Percentiles rank a stretch among this genome's conserved stretches.
Evolutionary conservation across 2,888 invertebrate species (phyloP).

Genomic region (Palloptera scutellata): DNA sequence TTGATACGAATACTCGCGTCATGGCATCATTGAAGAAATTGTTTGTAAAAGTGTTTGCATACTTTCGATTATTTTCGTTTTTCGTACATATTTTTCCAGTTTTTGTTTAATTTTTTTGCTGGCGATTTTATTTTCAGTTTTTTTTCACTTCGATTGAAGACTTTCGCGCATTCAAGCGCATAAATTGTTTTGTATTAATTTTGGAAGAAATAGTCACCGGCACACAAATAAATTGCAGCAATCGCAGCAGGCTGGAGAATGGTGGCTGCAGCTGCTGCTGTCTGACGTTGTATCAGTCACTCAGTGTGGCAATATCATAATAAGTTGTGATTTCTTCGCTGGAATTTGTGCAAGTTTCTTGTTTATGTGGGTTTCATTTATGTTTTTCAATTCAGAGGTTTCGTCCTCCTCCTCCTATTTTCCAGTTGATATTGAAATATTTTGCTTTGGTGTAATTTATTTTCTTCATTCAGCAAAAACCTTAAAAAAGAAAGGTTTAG

Average conservation of each 20-base stretch:
- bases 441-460: slow-evolving; percentile 9
- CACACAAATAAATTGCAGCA: not conserved
- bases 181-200: slow-evolving; percentile 27
- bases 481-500: no score
- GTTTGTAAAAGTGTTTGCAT: slow-evolving; percentile 36
- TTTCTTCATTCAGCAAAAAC: not conserved
- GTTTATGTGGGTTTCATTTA: not conserved
- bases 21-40: not conserved
- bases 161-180: slow-evolving; percentile 34
- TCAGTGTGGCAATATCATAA: slow-evolving; percentile 14
- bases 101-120: slow-evolving; percentile 20
- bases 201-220: not conserved
- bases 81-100: slow-evolving; percentile 18
- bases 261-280: slow-evolving; percentile 10
- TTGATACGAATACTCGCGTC: not conserved
- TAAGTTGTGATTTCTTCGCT: slow-evolving; percentile 45
- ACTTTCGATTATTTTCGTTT: slow-evolving; percentile 42
- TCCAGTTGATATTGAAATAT: slow-evolving; percentile 15
- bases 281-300: slow-evolving; percentile 5
- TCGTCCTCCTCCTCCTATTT: not conserved
- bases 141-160: slow-evolving; percentile 19
- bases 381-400: no score
- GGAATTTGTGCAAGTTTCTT: slow-evolving; percentile 37
- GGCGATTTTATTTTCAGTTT: slow-evolving; percentile 21
- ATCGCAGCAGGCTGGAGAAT: not conserved